Conservation (phyloP, 1,140 invertebrate species). For the Drosophila nigromelanica region DNA sequence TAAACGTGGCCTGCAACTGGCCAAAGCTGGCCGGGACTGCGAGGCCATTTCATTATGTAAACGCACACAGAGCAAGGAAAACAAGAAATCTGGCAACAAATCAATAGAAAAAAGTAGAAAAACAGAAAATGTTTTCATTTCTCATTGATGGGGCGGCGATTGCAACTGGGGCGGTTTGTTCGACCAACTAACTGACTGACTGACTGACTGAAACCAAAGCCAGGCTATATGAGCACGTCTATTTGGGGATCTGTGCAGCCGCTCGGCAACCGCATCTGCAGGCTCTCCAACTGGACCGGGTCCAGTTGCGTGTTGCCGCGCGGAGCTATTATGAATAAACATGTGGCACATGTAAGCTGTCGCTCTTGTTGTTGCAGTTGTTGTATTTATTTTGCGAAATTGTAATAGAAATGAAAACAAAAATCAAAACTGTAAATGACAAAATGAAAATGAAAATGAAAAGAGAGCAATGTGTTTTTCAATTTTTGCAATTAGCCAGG, state of each 20-base stretch:
- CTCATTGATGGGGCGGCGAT: slow-evolving; percentile 30
- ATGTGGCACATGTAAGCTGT: slow-evolving; percentile 64
- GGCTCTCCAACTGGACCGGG: slow-evolving; percentile 2
- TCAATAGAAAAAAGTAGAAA: slow-evolving; percentile 62
- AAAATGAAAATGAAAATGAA: slow-evolving; percentile 53
- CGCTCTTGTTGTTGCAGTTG: neutral
- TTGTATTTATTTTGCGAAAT: slow-evolving; percentile 32
- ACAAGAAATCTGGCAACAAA: slow-evolving; percentile 79
- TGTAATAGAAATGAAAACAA: slow-evolving; percentile 30
- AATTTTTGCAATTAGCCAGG: slow-evolving; percentile 45
- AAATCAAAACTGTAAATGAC: slow-evolving; percentile 49
- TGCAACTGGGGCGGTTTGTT: slow-evolving; percentile 14
- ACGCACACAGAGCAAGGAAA: slow-evolving; percentile 64
- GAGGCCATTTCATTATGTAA: slow-evolving; percentile 78
- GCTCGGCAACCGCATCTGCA: slow-evolving; percentile 12
- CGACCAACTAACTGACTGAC: slow-evolving; percentile 9
- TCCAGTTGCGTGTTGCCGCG: slow-evolving; percentile 41
- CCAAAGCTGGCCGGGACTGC: slow-evolving; percentile 22
- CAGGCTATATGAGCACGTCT: slow-evolving; percentile 36
- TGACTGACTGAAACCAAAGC: slow-evolving; percentile 38
- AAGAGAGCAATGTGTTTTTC: slow-evolving; percentile 39
- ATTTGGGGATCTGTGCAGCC: slow-evolving; percentile 31
- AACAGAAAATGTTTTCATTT: slow-evolving; percentile 44
- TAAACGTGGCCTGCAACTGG: slow-evolving; percentile 13
- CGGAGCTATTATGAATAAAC: slow-evolving; percentile 72